Evolutionary conservation across 2,113 vertebrate species (phyloP), one percentile per base, ranked within the genome.

Genomic region (Ptychochromis oligacanthus): DNA sequence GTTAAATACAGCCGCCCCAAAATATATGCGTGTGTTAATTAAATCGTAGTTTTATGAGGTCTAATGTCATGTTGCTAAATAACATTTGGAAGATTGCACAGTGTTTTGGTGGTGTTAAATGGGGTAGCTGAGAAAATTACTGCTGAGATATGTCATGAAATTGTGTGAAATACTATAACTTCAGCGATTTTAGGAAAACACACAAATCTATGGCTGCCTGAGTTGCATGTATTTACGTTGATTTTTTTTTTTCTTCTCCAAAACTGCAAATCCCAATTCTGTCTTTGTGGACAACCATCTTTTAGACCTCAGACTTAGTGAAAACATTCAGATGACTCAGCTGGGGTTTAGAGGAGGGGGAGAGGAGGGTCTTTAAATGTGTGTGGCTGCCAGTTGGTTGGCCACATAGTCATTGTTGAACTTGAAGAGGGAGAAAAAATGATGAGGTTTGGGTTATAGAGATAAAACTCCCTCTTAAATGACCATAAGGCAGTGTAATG

Each of bases 371-470:
- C 83, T 91, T 88, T 89, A 90, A 88, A 89, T 67, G 82, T 22
- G 40, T 38, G 61, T 64, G 77, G 58, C 78, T 46, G 81, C 91
- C 89, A 89, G 88, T 91, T 90, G 86, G 87, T 84, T 65, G 24
- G 77, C 55, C 81, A 58, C 80, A 74, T 84, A 90, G 89, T 91
- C 91, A 85, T 81, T 84, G 84, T 79, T 90, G 91, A 94, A 93
- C 89, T 93, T 92, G 88, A 87, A 79, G 77, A 84, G 85, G 87
- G 76, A 84, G 83, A 85, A 77, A 92, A 87, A 92, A 80, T 87
- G 85, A 87, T 61, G 2, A 70, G 18, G 31, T 78, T 60, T 70
- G 2, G 28, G 54, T 52, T 58, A 28, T 20, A 52, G 58, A 22
- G 52, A 65, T 20, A n/a, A 26, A 24, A 36, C 3, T 18, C 7